Base-by-base conservation (phyloP, 2,888 invertebrate species). In the Eilema griseolum region DNA sequence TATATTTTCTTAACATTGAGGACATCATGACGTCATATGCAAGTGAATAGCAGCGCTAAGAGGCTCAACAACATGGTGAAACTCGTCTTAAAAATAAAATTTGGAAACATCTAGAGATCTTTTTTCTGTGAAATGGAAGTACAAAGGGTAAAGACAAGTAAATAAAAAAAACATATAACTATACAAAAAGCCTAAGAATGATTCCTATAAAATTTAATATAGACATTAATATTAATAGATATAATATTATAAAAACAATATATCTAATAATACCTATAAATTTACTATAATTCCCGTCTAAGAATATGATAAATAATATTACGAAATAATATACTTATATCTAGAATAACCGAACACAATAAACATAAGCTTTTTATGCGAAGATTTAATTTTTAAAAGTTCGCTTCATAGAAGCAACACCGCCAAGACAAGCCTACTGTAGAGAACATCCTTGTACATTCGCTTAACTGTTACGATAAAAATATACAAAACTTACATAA, bases 341-440 rank as follows among this genome's bases (percentile, higher is more conserved):
- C 81, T 79, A 79, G 56, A 71, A 31, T 71, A 76, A 78, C 69
- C 71, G 71, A 78, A 81, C 76, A 78, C 74, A 81, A 70, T 72
- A 24, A 70, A 71, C 62, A 61, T 75, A 74, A 76, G 73, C 75
- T 69, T 75, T 78, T 71, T 75, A 77, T 72, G 68, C 63, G 74
- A 71, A 14, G 64, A 77, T 81, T 76, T 77, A 69, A 76, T 69
- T 66, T 70, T 71, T 66, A 64, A 75, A 76, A 75, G 77, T 77
- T 86, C 89, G 85, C 94, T 94, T 94, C 94, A 94, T 93, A 92
- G 93, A 94, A 94, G 94, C 92, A 88, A 90, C 83, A 77, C 79
- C 83, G 88, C 87, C 85, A 86, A 89, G 92, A 91, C 92, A 92
- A 92, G 89, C 87, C 84, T 84, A 81, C 73, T 69, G 75, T 87